phyloP scores from a whole-genome alignment of 2,797 vertebrate genomes.

The Esox masquinongy region DNA sequence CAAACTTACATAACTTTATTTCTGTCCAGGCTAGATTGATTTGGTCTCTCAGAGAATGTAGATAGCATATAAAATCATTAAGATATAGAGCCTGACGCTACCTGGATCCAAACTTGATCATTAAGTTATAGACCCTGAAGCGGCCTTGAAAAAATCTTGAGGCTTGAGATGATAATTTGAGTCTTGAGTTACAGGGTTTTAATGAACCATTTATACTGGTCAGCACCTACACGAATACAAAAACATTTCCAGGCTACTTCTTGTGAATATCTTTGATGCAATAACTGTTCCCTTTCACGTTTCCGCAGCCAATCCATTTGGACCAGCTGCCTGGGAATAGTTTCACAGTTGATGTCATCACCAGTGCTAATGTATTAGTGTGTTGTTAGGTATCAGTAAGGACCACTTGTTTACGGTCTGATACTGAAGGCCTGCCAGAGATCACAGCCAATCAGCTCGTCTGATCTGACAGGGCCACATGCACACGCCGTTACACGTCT shows the following conservation, averaged over 20 bases:
- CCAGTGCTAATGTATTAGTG: neutral
- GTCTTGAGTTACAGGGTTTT: too few species aligned
- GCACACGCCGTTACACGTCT: neutral
- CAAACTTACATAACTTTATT: too few species aligned
- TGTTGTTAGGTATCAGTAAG: neutral
- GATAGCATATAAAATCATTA: too few species aligned
- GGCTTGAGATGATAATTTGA: too few species aligned
- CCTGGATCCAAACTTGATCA: too few species aligned
- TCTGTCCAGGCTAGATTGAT: too few species aligned
- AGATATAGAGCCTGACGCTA: too few species aligned
- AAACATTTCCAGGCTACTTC: neutral
- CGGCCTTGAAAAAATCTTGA: too few species aligned
- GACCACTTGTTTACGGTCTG: neutral
- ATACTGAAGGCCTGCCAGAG: neutral
- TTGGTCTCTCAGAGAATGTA: too few species aligned
- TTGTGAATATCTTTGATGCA: neutral
- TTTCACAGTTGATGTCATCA: conserved; percentile 24
- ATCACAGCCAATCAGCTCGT: neutral
- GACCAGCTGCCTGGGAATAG: conserved; percentile 26
- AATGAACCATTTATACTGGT: neutral
- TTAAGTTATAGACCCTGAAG: too few species aligned
- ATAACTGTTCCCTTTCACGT: neutral
- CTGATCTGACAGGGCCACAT: neutral
- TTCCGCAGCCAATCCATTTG: neutral
- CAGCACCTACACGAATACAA: neutral